Conservation (phyloP, 2,797 vertebrate species). For the Valencia hispanica region DNA sequence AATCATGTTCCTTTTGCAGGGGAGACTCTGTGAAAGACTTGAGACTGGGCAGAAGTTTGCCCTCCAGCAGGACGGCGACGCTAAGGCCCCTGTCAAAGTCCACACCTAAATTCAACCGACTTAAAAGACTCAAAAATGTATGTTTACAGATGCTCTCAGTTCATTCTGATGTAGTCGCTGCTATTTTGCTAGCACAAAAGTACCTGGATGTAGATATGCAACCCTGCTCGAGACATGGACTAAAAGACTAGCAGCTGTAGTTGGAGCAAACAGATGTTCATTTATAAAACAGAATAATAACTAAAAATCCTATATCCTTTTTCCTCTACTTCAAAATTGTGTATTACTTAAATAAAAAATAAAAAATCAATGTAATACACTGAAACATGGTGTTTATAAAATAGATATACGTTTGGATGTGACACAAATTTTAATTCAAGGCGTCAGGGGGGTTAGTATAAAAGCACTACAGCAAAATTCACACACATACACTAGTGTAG, state of each 20-base stretch:
- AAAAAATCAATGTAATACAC: too few species aligned
- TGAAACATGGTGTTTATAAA: not conserved
- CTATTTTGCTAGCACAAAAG: not conserved
- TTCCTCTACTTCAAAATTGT: not conserved
- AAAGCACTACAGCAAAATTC: slow-evolving; percentile 14
- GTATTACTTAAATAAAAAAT: too few species aligned
- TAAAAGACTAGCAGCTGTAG: not conserved
- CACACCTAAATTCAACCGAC: not conserved
- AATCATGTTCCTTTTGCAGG: not conserved
- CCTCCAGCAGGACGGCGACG: not conserved
- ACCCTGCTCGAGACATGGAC: not conserved
- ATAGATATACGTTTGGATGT: not conserved
- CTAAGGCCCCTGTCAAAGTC: not conserved
- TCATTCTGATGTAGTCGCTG: not conserved
- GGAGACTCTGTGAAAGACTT: not conserved
- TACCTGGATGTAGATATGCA: not conserved
- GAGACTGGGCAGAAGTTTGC: not conserved
- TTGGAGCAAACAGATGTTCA: not conserved
- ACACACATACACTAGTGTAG: slow-evolving; percentile 12
- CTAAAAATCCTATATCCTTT: not conserved
- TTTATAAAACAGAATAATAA: not conserved
- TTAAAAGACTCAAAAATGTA: not conserved
- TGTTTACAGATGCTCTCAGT: not conserved
- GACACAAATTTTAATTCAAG: slow-evolving; percentile 16
- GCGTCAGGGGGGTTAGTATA: slow-evolving; percentile 18